These are phyloP conservation scores for Mizuhopecten yessoensis DNA, from an alignment of 1,140 invertebrate genomes.

Conservation along the genomic window DNA sequence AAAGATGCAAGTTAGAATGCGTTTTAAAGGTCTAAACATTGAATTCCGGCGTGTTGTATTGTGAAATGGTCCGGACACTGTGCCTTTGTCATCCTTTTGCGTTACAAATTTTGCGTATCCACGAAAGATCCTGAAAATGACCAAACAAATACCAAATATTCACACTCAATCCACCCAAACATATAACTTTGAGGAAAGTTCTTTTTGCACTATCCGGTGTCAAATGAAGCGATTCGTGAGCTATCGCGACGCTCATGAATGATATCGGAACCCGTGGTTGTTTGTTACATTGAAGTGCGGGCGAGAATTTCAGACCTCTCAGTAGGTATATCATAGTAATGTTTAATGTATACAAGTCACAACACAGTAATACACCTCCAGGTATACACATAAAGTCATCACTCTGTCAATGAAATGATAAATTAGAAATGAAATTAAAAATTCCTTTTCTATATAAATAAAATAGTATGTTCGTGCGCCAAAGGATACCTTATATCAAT, in stretches of 20 bases:
- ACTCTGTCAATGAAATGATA: too few species aligned
- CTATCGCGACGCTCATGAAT: neutral
- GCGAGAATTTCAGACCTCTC: neutral
- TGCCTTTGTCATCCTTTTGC: neutral
- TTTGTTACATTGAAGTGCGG: neutral
- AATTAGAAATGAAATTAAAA: too few species aligned
- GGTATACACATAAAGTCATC: too few species aligned
- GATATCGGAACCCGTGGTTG: neutral
- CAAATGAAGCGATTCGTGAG: neutral
- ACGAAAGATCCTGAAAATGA: neutral
- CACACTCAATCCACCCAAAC: neutral
- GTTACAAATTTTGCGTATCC: neutral
- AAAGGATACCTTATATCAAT: too few species aligned
- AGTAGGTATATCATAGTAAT: neutral
- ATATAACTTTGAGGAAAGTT: neutral
- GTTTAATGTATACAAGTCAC: too few species aligned
- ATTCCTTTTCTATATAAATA: too few species aligned
- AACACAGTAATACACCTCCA: too few species aligned
- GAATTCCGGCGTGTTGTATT: neutral
- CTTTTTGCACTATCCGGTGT: neutral
- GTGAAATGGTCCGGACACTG: neutral
- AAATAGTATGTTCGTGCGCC: too few species aligned
- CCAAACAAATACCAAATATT: neutral
- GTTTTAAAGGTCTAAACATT: neutral
- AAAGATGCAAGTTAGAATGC: too few species aligned